Conservation (phyloP, 2,797 vertebrate species). For the Sebastes diploproa region DNA sequence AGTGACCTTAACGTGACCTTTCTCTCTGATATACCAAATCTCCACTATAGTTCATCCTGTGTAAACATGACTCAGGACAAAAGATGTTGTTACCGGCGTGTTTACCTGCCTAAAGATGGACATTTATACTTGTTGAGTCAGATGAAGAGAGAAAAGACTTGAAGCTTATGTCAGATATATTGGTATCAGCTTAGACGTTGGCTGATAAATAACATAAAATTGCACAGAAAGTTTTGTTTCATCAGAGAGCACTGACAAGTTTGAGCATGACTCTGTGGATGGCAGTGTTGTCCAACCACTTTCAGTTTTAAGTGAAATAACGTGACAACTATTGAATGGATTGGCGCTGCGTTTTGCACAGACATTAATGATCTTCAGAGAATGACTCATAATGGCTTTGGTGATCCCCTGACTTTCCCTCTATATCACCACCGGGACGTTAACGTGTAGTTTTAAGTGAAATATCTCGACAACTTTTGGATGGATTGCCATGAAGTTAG, state of each 20-base stretch:
- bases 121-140: neutral
- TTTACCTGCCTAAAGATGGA: neutral
- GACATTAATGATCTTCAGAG: neutral
- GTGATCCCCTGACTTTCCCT: neutral
- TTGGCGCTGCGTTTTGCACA: too few species aligned
- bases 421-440: too few species aligned
- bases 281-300: neutral
- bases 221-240: neutral
- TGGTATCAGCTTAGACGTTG: neutral
- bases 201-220: neutral
- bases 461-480: too few species aligned
- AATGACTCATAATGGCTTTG: neutral
- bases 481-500: too few species aligned
- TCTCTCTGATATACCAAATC: conserved; percentile 1
- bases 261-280: neutral
- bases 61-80: conserved; percentile 20
- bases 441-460: too few species aligned
- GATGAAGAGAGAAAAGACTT: neutral
- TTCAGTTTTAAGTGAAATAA: too few species aligned
- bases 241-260: neutral
- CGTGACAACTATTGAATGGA: too few species aligned
- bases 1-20: conserved; percentile 54
- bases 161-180: neutral
- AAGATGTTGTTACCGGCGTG: neutral
- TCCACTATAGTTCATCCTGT: neutral